A percentile compares a stretch with the other conserved stretches of the same genome.
Conservation (phyloP, 2,888 invertebrate species). For the Euzetes globulus region DNA sequence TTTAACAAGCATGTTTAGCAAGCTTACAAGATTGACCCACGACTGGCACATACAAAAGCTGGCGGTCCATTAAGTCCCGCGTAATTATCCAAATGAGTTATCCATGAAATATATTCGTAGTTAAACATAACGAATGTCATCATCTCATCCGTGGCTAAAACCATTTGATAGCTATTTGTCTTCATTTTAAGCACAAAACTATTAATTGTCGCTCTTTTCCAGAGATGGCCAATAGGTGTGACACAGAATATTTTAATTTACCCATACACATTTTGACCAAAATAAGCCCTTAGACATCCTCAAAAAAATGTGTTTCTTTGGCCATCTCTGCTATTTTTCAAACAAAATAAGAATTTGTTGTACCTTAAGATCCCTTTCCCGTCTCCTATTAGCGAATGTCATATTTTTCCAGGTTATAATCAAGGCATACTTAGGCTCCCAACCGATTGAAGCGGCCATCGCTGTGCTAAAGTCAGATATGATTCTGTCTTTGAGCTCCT, state of each 20-base stretch:
- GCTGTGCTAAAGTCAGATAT: conserved; percentile 44
- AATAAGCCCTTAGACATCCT: too few relatives aligned
- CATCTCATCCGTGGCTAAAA: conserved; percentile 84
- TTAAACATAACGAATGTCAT: conserved; percentile 92
- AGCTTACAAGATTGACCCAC: too few relatives aligned
- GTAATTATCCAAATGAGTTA: conserved; percentile 76
- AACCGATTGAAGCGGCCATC: conserved; percentile 67
- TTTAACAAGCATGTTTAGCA: background rate
- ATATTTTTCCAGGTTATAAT: conserved; percentile 95
- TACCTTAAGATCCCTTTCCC: conserved; percentile 24
- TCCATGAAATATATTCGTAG: conserved; percentile 83
- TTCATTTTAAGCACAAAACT: conserved; percentile 48
- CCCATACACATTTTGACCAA: too few relatives aligned
- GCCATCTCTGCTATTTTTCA: too few relatives aligned
- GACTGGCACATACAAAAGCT: conserved; percentile 58
- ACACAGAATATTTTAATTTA: too few relatives aligned
- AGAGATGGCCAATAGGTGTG: too few relatives aligned
- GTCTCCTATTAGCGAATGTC: conserved; percentile 60
- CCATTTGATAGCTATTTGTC: conserved; percentile 93
- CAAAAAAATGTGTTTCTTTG: too few relatives aligned
- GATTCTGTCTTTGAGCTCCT: conserved; percentile 38
- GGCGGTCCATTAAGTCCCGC: conserved; percentile 77
- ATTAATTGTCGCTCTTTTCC: too few relatives aligned
- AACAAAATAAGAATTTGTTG: background rate
- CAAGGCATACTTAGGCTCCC: conserved; percentile 79